Evolutionary conservation across 2,797 vertebrate genomes (phyloP).

Genomic region (Psittacula echo): DNA sequence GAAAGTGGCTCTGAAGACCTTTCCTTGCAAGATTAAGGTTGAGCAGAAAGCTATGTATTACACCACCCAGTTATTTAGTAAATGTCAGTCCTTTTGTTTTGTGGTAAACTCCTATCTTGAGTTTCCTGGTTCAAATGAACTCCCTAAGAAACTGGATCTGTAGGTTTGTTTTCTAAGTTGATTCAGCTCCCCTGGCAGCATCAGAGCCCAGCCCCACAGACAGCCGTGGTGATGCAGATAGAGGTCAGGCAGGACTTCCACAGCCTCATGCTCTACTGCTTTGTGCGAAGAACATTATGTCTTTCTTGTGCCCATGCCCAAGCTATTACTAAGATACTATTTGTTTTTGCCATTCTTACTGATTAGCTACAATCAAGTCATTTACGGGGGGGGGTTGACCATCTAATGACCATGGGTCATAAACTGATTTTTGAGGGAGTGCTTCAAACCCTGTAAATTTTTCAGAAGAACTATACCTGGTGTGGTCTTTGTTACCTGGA

Average conservation of each 20-base stretch:
- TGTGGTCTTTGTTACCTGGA: neutral
- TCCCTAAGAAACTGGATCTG: neutral
- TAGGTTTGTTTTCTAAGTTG: neutral
- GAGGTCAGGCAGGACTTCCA: neutral
- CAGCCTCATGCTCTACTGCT: neutral
- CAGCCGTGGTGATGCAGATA: fast-evolving
- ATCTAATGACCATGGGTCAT: too few species aligned
- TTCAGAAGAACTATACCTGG: neutral
- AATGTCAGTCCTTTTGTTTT: neutral
- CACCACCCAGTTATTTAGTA: neutral
- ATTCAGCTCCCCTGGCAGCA: fast-evolving
- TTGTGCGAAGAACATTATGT: neutral
- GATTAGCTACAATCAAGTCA: neutral
- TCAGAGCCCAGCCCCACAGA: neutral
- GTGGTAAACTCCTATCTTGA: neutral
- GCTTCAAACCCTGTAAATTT: neutral
- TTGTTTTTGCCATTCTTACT: neutral
- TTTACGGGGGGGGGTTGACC: neutral
- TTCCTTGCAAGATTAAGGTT: neutral
- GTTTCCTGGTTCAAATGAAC: neutral
- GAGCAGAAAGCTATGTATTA: neutral
- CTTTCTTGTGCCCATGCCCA: neutral
- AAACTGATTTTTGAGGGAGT: neutral
- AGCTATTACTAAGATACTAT: neutral
- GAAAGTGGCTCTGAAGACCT: neutral